These are phyloP conservation scores for Chionodraco myersi DNA, from an alignment of 2,113 vertebrate species.

Conservation along the genomic window DNA sequence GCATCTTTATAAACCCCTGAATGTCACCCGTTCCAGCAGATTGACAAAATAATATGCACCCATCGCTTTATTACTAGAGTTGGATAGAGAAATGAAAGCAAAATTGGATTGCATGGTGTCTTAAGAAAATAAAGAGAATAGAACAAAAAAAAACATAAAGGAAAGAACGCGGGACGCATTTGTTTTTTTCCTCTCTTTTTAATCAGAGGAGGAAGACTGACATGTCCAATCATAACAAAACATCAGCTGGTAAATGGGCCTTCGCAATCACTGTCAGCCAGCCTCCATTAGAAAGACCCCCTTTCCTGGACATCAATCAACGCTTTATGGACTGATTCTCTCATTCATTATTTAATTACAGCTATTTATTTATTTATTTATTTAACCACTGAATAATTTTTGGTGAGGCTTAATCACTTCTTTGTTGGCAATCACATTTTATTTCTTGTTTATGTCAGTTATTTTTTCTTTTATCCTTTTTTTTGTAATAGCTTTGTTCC, in stretches of 20 bases:
- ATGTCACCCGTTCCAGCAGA: too few relatives aligned
- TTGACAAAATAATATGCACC: slow-evolving; percentile 94
- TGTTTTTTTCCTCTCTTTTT: slow-evolving; percentile 87
- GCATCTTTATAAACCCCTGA: too few relatives aligned
- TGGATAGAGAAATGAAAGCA: slow-evolving; percentile 80
- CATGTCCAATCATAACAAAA: slow-evolving; percentile 99
- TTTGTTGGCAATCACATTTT: slow-evolving; percentile 75
- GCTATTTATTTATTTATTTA: slow-evolving; percentile 83
- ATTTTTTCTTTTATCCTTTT: slow-evolving; percentile 50
- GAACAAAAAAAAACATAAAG: slow-evolving; percentile 78
- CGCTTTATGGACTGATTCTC: slow-evolving; percentile 81
- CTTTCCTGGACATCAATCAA: slow-evolving; percentile 97
- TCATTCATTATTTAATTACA: slow-evolving; percentile 84
- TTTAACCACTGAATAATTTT: slow-evolving; percentile 76
- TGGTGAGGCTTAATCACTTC: slow-evolving; percentile 78
- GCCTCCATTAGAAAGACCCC: slow-evolving; percentile 90
- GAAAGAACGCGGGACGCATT: slow-evolving; percentile 92
- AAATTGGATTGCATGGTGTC: too few relatives aligned
- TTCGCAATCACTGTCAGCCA: slow-evolving; percentile 92
- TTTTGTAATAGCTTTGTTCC: slow-evolving; percentile 64
- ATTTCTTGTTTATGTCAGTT: slow-evolving; percentile 67
- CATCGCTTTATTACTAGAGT: slow-evolving; percentile 89
- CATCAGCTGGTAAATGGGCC: slow-evolving; percentile 95
- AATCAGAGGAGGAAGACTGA: slow-evolving; percentile 99
- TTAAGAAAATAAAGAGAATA: slow-evolving; percentile 76